Conservation (phyloP, 2,888 invertebrate genomes). For the Hermodice carunculata region DNA sequence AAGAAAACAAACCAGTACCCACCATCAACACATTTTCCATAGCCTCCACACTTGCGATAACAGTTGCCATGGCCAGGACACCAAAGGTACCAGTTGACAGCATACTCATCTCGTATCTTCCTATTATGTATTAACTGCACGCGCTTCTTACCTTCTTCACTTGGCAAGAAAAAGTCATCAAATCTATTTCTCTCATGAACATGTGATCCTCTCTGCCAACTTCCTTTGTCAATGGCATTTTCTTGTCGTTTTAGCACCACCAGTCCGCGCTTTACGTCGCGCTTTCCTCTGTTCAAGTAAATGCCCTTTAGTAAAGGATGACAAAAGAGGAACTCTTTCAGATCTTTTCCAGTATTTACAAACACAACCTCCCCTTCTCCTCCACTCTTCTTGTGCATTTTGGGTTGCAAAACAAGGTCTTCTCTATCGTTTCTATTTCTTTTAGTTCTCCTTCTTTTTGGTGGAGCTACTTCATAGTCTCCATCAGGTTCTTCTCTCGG, state of each 20-base stretch:
- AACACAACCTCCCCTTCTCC: slow-evolving; percentile 14
- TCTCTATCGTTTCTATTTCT: too few species aligned
- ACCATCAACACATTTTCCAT: slow-evolving; percentile 54
- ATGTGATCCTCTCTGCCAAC: slow-evolving; percentile 52
- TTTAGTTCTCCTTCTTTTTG: too few species aligned
- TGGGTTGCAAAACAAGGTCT: not conserved
- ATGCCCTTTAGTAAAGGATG: slow-evolving; percentile 54
- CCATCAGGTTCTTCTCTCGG: too few species aligned
- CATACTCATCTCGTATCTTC: slow-evolving; percentile 53
- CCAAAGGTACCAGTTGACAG: slow-evolving; percentile 64
- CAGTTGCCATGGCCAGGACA: slow-evolving; percentile 64
- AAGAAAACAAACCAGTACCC: too few species aligned
- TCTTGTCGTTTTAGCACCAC: slow-evolving; percentile 46
- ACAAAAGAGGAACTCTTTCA: slow-evolving; percentile 45
- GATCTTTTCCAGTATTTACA: slow-evolving; percentile 45
- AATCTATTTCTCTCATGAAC: slow-evolving; percentile 55
- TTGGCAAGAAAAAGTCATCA: slow-evolving; percentile 58
- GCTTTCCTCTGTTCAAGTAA: slow-evolving; percentile 58
- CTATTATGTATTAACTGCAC: slow-evolving; percentile 43
- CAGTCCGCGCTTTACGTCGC: slow-evolving; percentile 52
- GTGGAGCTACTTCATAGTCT: too few species aligned
- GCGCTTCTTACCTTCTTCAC: slow-evolving; percentile 47
- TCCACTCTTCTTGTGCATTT: slow-evolving; percentile 2
- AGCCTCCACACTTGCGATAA: slow-evolving; percentile 57
- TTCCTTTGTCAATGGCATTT: slow-evolving; percentile 50